phyloP scores from a whole-genome alignment of 2,888 invertebrate genomes.

The Tachystola acroxantha region DNA sequence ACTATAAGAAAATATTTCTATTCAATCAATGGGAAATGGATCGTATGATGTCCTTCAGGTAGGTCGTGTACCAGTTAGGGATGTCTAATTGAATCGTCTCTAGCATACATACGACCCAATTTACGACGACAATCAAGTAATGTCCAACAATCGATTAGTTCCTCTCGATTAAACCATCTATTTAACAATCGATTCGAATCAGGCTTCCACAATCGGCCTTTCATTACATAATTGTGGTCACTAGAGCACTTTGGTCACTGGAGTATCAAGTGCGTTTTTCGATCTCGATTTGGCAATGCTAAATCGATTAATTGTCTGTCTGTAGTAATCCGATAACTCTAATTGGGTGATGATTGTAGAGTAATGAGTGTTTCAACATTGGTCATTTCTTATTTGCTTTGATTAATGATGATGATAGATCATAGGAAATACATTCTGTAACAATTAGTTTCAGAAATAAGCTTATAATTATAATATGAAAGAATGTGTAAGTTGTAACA shows the following conservation, averaged over 20 bases:
- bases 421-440: too few species aligned
- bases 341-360: conserved; percentile 6
- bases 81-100: too few species aligned
- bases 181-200: conserved; percentile 30
- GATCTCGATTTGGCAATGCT: conserved; percentile 31
- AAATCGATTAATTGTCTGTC: conserved; percentile 7
- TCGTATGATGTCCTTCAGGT: too few species aligned
- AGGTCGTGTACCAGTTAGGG: too few species aligned
- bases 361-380: neutral
- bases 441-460: too few species aligned
- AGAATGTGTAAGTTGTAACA: too few species aligned
- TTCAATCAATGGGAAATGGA: too few species aligned
- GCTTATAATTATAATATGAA: too few species aligned
- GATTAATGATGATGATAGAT: too few species aligned
- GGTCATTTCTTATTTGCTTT: too few species aligned
- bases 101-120: too few species aligned
- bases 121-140: conserved; percentile 22
- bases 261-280: conserved; percentile 23
- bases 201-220: conserved; percentile 25
- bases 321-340: neutral
- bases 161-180: conserved; percentile 28
- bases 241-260: conserved; percentile 28
- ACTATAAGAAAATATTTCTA: too few species aligned
- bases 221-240: conserved; percentile 34
- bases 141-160: conserved; percentile 33